Percentiles rank a stretch among this genome's conserved stretches.
phyloP scores from a whole-genome alignment of 1,140 invertebrate genomes.

The Drosophila prosaltans region DNA sequence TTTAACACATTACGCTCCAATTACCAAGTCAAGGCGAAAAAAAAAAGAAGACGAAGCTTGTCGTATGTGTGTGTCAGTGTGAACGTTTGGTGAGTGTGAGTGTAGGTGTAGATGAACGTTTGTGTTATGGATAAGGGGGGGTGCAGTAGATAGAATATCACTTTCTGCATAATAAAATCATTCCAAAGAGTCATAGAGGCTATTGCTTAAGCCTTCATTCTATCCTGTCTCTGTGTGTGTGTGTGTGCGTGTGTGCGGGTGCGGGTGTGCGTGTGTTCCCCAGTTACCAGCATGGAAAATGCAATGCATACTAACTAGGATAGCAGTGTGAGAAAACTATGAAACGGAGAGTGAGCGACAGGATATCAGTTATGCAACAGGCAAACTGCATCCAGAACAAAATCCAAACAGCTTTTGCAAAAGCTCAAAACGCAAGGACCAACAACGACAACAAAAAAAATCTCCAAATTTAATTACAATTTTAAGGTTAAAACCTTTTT shows the following conservation, averaged over 20 bases:
- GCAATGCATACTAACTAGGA: conserved; percentile 75
- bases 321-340: not conserved
- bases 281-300: conserved; percentile 50
- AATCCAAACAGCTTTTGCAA: conserved; percentile 29
- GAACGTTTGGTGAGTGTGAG: conserved; percentile 6
- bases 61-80: not conserved
- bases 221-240: conserved; percentile 35
- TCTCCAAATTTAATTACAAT: conserved; percentile 74
- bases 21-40: conserved; percentile 40
- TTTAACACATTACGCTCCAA: conserved; percentile 80
- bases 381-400: conserved; percentile 22
- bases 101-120: no score
- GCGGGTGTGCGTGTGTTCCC: not conserved
- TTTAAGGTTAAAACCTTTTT: conserved; percentile 57
- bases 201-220: conserved; percentile 50
- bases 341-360: not conserved
- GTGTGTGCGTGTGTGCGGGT: not conserved
- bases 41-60: not conserved
- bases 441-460: not conserved
- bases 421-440: conserved; percentile 12
- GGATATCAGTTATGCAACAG: conserved; percentile 62
- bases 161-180: conserved; percentile 76
- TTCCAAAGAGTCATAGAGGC: conserved; percentile 27
- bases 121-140: not conserved
- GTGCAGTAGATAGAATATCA: conserved; percentile 36